A percentile compares a stretch with the other conserved stretches of the same genome.
These are phyloP conservation scores for Oncorhynchus nerka DNA, from an alignment of 2,113 vertebrate genomes.

Conservation along the genomic window DNA sequence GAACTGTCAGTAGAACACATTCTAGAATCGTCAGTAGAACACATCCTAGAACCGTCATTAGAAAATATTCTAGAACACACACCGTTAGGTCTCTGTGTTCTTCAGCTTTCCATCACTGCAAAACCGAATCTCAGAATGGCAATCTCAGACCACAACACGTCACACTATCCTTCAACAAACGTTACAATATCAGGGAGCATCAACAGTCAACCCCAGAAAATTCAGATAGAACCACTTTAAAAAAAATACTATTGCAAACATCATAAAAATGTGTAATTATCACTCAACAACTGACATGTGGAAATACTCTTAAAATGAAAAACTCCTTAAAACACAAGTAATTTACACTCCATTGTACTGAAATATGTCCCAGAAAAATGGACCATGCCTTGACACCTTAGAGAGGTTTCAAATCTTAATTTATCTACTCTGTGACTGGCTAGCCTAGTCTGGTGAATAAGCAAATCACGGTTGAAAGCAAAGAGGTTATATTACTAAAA, in stretches of 20 bases:
- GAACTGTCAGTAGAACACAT: background rate
- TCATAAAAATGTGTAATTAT: too few relatives aligned
- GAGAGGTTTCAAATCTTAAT: background rate
- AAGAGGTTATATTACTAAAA: background rate
- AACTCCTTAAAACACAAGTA: too few relatives aligned
- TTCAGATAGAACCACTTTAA: background rate
- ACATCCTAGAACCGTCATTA: too few relatives aligned
- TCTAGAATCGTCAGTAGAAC: too few relatives aligned
- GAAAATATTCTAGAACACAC: too few relatives aligned
- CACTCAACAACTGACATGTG: too few relatives aligned
- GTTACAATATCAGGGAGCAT: conserved; percentile 53
- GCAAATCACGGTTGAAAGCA: conserved; percentile 1
- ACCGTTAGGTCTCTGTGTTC: background rate
- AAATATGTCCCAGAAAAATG: background rate
- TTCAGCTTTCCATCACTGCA: conserved; percentile 58
- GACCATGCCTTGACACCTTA: background rate
- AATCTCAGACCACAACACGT: conserved; percentile 48
- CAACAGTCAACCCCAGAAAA: conserved; percentile 4
- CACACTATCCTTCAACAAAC: conserved; percentile 46
- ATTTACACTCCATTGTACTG: background rate
- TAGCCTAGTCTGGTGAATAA: background rate
- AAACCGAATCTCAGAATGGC: conserved; percentile 49
- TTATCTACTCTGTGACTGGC: background rate
- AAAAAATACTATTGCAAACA: background rate
- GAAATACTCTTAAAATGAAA: too few relatives aligned